Base-by-base conservation (phyloP, 2,888 invertebrate genomes). In the Hypolimnas misippus region DNA sequence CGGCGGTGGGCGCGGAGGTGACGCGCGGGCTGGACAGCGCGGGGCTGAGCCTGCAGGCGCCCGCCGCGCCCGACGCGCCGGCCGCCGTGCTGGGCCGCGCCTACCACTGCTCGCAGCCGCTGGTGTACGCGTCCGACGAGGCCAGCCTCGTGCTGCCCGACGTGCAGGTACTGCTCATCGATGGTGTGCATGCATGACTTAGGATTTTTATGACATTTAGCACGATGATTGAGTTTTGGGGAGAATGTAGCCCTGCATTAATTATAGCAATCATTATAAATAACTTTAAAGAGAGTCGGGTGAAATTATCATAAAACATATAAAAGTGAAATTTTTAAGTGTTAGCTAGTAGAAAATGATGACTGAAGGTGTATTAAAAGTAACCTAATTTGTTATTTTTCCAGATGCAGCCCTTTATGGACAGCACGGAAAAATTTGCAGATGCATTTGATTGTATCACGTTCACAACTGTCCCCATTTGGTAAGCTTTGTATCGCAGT, bases 381-480 rank as follows among this genome's bases (percentile, higher is more conserved):
- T n/a, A n/a, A n/a, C n/a, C n/a, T n/a, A n/a, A n/a, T n/a, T n/a
- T n/a, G n/a, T n/a, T n/a, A n/a, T n/a, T 33, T 57, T 78, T 79
- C 12, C 75, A 93, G 93, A 92, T 93, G 79, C 94, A 94, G 69
- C 86, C 89, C 0, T 87, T 83, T 75, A 87, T 94, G 81, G 92
- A 92, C 62, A 93, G 85, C 35, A 87, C 85, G 0, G 86, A 86
- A 49, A 82, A 82, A 62, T 97, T 98, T 74, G 93, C 94, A 10
- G 95, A 96, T 73, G 94, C 96, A 0, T 97, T 97, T 80, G 97
- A 99, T 78, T 99, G 98, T 79, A 94, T 97, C 53, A 96, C 96
- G 14, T 99, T 98, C 82, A 98, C 97, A 69, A 95, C 97, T 1
- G 95, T 95, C 8, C 97, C 98, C 4, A 98, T 99, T 74, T 97